phyloP scores from a whole-genome alignment of 2,113 vertebrate species.

The Lamprotornis superbus region DNA sequence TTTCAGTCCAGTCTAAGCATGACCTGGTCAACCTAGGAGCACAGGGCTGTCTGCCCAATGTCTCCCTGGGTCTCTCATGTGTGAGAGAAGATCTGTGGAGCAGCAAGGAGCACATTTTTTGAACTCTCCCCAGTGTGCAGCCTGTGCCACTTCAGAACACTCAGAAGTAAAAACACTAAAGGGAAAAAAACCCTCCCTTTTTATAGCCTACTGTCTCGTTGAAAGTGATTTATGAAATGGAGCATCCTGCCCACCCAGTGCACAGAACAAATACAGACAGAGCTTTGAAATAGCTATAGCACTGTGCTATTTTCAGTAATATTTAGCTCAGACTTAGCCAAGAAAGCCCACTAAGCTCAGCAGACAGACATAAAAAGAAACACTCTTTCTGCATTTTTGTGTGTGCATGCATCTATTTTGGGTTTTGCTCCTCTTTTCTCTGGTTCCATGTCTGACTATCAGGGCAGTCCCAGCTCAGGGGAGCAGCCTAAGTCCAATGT shows the following conservation, averaged over 20 bases:
- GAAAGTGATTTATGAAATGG: conserved; percentile 67
- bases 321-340: conserved; percentile 59
- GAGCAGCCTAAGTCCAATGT: neutral
- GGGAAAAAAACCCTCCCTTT: conserved; percentile 45
- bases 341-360: conserved; percentile 48
- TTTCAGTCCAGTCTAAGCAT: neutral
- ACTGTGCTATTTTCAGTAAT: conserved; percentile 56
- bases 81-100: neutral
- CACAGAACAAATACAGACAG: conserved; percentile 59
- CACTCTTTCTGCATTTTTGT: conserved; percentile 26
- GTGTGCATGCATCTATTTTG: conserved; percentile 16
- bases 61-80: neutral
- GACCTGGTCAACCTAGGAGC: fast-evolving
- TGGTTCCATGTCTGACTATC: neutral
- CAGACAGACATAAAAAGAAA: conserved; percentile 66
- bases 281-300: conserved; percentile 60
- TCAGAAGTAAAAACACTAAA: conserved; percentile 50
- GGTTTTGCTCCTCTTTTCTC: conserved; percentile 24
- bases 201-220: conserved; percentile 62
- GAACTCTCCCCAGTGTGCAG: conserved; percentile 18
- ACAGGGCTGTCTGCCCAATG: neutral
- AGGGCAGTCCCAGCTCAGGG: neutral
- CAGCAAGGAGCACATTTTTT: neutral
- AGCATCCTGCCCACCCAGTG: conserved; percentile 68
- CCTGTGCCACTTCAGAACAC: conserved; percentile 37